A percentile compares a stretch with the other conserved stretches of the same genome.
Conservation (phyloP, 64 coral and sea anemone genomes). For the Pachyseris speciosa region DNA sequence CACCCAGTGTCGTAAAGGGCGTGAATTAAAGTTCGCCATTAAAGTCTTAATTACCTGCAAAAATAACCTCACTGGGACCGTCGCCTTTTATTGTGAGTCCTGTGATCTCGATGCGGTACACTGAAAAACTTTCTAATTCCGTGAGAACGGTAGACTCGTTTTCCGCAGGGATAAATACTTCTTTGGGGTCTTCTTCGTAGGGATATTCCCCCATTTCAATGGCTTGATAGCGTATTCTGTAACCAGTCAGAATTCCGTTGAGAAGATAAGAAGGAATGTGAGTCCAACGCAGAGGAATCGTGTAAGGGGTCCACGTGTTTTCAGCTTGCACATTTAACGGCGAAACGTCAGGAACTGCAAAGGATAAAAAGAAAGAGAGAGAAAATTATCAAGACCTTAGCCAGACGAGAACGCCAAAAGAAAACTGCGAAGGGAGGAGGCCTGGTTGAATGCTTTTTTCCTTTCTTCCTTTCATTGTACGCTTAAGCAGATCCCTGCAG, state of each 20-base stretch:
- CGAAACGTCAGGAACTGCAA: slow-evolving; percentile 31
- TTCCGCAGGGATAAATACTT: slow-evolving; percentile 23
- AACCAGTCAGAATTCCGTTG: slow-evolving; percentile 62
- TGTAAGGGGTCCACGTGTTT: slow-evolving; percentile 43
- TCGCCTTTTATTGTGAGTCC: slow-evolving; percentile 73
- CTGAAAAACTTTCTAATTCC: slow-evolving; percentile 55
- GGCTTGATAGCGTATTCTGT: slow-evolving; percentile 64
- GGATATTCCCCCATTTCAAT: slow-evolving; percentile 35
- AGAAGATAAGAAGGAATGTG: slow-evolving; percentile 12
- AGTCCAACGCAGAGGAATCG: slow-evolving; percentile 74
- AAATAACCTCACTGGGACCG: slow-evolving; percentile 59
- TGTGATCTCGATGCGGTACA: slow-evolving; percentile 71
- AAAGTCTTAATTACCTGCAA: slow-evolving; percentile 61
- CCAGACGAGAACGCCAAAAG: too few species aligned
- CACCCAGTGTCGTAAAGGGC: too few species aligned
- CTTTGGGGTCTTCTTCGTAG: slow-evolving; percentile 30
- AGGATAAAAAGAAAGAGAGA: background rate
- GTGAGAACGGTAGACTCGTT: slow-evolving; percentile 44
- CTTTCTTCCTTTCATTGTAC: too few species aligned
- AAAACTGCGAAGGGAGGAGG: too few species aligned
- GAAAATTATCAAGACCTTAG: too few species aligned
- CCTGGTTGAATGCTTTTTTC: too few species aligned
- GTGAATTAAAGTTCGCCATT: too few species aligned
- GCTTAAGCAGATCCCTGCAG: too few species aligned
- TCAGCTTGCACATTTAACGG: slow-evolving; percentile 63